Evolutionary conservation across 2,888 invertebrate species (phyloP), one percentile per base, ranked within the genome.

Genomic region (Heliconius charithonia): DNA sequence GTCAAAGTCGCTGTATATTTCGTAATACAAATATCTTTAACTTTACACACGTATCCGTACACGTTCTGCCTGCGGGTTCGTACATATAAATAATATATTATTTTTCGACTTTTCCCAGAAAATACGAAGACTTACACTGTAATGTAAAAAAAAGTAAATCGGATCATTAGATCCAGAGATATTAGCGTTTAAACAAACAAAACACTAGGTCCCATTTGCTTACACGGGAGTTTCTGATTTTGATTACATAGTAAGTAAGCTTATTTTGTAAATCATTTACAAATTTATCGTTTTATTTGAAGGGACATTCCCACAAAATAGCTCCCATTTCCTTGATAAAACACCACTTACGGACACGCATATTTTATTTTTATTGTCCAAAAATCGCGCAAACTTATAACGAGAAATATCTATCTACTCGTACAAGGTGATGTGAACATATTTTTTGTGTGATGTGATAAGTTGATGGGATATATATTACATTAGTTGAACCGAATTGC

Each of bases 281-380:
- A 41, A 41, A 3, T 41, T 41, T 62, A 41, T 63, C 22, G 25
- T 62, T 22, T 1, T 13, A 4, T 63, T 41, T 74, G 22, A 27
- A 45, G 22, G 45, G 29, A 27, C 13, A 65, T 74, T 74, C 9
- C 27, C 12, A 27, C n/a, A 4, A 27, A 63, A 45, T 12, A 41
- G 45, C n/a, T 19, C 27, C 76, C 71, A 25, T 51, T 59, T 45
- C 19, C 66, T 22, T 74, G 29, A 79, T 79, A 80, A 75, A 79
- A 66, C 70, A 62, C 65, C 74, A 25, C 45, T 27, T 66, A 74
- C 9, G 2, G 37, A 37, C 25, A 76, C 78, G 69, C 76, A 80
- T 78, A 76, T 70, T 74, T 80, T 79, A 80, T 80, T 77, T 79
- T 79, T 79, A 79, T 77, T 41, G 27, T 76, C 75, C 37, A 29